Evolutionary conservation across 2,888 invertebrate genomes (phyloP).

Genomic region (Torymus auratus): DNA sequence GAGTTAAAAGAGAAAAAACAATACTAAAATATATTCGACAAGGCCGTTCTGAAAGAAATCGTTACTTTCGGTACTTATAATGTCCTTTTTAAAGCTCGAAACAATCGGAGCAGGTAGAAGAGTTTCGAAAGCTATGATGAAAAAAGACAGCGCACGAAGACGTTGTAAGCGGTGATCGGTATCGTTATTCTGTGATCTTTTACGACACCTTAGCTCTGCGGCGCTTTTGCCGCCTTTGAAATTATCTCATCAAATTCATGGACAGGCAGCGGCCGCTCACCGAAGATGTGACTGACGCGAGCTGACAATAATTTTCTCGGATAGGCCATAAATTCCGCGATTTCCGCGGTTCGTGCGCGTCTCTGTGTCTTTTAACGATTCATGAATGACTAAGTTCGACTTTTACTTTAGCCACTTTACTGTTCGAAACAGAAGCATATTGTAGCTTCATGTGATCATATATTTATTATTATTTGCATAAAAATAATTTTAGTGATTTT

Average conservation of each 20-base stretch:
- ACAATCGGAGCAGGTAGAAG: slow-evolving; percentile 46
- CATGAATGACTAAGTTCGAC: background rate
- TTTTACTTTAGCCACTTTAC: background rate
- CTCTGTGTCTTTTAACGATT: slow-evolving; percentile 9
- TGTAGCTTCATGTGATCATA: too few species aligned
- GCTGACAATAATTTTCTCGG: slow-evolving; percentile 40
- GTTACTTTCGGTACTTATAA: slow-evolving; percentile 27
- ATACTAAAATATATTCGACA: background rate
- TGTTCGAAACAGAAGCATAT: too few species aligned
- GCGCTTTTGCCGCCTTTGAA: slow-evolving; percentile 45
- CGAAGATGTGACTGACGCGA: slow-evolving; percentile 37
- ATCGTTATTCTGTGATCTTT: slow-evolving; percentile 58
- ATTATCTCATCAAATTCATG: slow-evolving; percentile 57
- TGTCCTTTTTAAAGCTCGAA: slow-evolving; percentile 44
- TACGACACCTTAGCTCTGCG: slow-evolving; percentile 40
- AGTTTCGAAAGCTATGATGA: slow-evolving; percentile 37
- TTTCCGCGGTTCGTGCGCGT: slow-evolving; percentile 25
- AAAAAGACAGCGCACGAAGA: slow-evolving; percentile 22
- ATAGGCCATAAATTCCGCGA: slow-evolving; percentile 44
- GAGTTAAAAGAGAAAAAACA: slow-evolving; percentile 1
- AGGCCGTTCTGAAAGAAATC: slow-evolving; percentile 20
- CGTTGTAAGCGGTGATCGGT: slow-evolving; percentile 53
- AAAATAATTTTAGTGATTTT: too few species aligned
- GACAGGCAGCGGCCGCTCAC: slow-evolving; percentile 6
- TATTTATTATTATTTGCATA: too few species aligned